Evolutionary conservation across 2,113 vertebrate species (phyloP), one percentile per base, ranked within the genome.

Genomic region (Cyanoderma ruficeps): DNA sequence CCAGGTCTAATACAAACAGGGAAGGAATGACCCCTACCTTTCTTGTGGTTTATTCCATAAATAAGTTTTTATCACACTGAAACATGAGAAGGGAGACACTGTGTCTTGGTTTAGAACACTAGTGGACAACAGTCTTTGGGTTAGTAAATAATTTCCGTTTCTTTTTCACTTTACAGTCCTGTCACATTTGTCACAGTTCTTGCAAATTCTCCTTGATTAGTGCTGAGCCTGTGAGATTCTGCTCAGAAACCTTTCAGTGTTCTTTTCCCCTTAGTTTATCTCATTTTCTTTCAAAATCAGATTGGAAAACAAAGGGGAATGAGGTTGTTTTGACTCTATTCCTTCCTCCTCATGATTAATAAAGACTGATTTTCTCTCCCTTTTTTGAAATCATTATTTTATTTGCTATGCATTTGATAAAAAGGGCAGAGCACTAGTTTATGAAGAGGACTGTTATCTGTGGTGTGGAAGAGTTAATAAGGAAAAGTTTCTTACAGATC

Each of bases 31-130:
- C 77, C 67, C 46, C 67, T 89, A 82, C 74, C 49, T 89, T 95
- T 94, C 57, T 89, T 71, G 65, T 91, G 89, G 69, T 91, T 93
- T 96, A 42, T 91, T 94, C 84, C 75, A n/a, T 85, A 91, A 82
- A 50, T 47, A 37, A 82, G n/a, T 57, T 83, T 49, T 95, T 93
- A 56, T 90, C 70, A 46, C 65, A 64, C 25, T 76, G 65, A 56
- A 92, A 87, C 25, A n/a, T 42, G 60, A 90, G 80, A 89, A 88
- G 72, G 52, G 60, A 89, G 52, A 81, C 41, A 8, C 10, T 84
- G 53, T 8, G 3, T 65, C 59, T 86, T 80, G 16, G 25, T 25
- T 91, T 41, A 85, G 65, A 89, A 27, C 11, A 25, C 37, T 31
- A 87, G 57, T 42, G 42, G 57, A 70, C 61, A 89, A 72, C 30